A percentile compares a stretch with the other conserved stretches of the same genome.
Evolutionary conservation across 2,888 invertebrate genomes (phyloP).

Genomic region (Gymnocheta viridis): DNA sequence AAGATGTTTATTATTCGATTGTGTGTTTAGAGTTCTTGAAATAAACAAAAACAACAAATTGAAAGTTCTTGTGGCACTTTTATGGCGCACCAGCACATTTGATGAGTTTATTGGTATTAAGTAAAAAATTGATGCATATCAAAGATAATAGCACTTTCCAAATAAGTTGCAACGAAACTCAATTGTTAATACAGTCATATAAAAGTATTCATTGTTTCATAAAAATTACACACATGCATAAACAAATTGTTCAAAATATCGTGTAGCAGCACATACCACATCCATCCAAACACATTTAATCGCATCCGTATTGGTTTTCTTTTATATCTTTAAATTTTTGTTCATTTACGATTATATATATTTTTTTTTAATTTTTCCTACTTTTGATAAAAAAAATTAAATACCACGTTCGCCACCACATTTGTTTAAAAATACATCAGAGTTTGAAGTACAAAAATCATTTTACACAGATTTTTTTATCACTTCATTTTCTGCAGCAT

Average conservation of each 20-base stretch:
- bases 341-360: neutral
- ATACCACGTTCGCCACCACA: conserved; percentile 18
- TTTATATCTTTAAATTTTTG: neutral
- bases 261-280: too few species aligned
- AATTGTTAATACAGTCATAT: neutral
- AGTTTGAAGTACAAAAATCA: neutral
- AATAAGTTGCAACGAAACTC: neutral
- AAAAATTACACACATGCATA: too few species aligned
- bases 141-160: conserved; percentile 10
- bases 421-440: conserved; percentile 9
- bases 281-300: too few species aligned
- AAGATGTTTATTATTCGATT: conserved; percentile 20
- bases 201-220: neutral
- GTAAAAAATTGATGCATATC: neutral
- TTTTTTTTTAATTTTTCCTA: neutral
- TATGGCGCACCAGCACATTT: conserved; percentile 15
- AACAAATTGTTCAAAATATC: too few species aligned
- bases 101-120: conserved; percentile 21
- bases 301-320: neutral
- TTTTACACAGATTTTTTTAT: conserved; percentile 3
- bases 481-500: neutral
- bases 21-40: neutral
- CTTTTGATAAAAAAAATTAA: conserved; percentile 21
- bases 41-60: neutral
- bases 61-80: conserved; percentile 17